Evolutionary conservation across 2,113 vertebrate species (phyloP), one percentile per base, ranked within the genome.

Genomic region (Dasyurus viverrinus): DNA sequence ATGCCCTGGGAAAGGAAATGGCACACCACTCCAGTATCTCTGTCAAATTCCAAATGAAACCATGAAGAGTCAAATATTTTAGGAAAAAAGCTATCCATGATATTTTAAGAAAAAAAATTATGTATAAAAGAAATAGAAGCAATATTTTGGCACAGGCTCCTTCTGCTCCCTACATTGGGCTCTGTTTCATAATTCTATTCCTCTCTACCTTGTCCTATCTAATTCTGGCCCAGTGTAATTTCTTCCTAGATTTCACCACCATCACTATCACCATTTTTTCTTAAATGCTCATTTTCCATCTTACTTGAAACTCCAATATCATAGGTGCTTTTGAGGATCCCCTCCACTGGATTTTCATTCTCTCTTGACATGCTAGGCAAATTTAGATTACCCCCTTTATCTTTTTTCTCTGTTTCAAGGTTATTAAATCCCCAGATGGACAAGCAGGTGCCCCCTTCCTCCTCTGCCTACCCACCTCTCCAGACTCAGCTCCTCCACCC

Each of bases 281-380:
- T n/a, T 84, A 42, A 22, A 84, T 84, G n/a, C 19, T 84, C n/a
- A 84, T 84, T 84, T 84, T 84, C 68, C 19, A n/a, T 84, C n/a
- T 84, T 84, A 42, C 55, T 94, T 94, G 68, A 55, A 1, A 36
- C 54, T 90, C 90, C 25, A 89, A 89, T 76, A 90, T 46, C 3
- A 0, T 90, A 57, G 48, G 16, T 94, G 92, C 25, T 95, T 94
- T 60, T 89, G 68, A 90, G 93, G 91, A 92, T 54, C 47, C 0
- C 54, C 48, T 68, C 47, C 90, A 14, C 92, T 93, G 92, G 76
- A 84, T 91, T 94, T 93, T 76, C 89, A 90, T 60, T 90, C 53
- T 16, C n/a, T 84, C 68, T 42, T 84, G 68, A 84, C 68, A 84
- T 84, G 68, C 68, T 84, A 42, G 68, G 68, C 68, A 84, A 42